Conservation (phyloP, 2,113 vertebrate species). For the Tapirus terrestris region DNA sequence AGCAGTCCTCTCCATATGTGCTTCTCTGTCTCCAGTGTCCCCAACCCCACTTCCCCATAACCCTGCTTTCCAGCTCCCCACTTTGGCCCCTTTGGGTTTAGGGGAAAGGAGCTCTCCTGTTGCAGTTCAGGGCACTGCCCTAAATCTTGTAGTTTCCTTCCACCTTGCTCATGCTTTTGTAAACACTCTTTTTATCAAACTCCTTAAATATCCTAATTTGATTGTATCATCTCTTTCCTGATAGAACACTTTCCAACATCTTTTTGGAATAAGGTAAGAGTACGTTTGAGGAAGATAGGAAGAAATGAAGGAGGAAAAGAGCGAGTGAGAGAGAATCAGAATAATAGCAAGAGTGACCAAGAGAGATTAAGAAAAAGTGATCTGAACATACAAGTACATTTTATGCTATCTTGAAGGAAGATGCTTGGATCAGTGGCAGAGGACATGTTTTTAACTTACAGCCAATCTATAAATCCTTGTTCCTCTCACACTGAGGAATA, state of each 20-base stretch:
- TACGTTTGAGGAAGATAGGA: not conserved
- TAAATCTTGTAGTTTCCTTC: not conserved
- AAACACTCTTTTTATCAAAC: not conserved
- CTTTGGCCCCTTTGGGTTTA: not conserved
- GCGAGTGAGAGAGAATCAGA: not conserved
- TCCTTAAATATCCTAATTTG: not conserved
- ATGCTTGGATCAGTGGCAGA: not conserved
- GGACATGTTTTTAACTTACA: not conserved
- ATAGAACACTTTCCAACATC: not conserved
- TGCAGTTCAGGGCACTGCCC: not conserved
- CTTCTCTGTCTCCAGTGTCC: not conserved
- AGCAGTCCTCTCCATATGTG: accelerated
- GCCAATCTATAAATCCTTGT: not conserved
- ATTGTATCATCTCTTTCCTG: not conserved
- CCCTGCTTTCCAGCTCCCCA: not conserved
- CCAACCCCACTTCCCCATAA: accelerated
- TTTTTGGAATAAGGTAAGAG: not conserved
- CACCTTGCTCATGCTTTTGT: not conserved
- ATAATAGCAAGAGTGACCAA: not conserved
- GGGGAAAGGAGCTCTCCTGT: accelerated
- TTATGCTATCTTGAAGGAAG: not conserved
- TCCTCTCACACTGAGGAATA: not conserved
- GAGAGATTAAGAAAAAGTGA: not conserved
- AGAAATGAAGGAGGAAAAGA: not conserved
- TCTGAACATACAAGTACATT: not conserved